These are phyloP conservation scores for Nyctibius grandis DNA, from an alignment of 2,797 vertebrate species.

Conservation along the genomic window DNA sequence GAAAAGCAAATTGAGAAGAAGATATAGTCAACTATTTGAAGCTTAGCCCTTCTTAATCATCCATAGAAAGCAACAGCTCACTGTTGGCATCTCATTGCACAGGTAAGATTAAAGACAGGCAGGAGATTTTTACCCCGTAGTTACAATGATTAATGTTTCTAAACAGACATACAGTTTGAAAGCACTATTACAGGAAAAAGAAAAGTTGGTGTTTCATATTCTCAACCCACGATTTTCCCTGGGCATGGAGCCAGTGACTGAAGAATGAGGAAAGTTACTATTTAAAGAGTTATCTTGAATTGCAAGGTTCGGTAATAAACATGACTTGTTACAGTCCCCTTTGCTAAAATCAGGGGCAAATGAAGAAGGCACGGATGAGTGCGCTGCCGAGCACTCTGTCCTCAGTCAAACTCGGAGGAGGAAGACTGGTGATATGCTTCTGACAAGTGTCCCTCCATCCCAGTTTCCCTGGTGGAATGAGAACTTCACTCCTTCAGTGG, in stretches of 20 bases:
- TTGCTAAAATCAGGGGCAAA: neutral
- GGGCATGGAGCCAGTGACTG: constrained; percentile 38
- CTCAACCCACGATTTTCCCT: constrained; percentile 50
- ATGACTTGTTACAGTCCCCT: neutral
- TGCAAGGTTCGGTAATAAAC: constrained; percentile 28
- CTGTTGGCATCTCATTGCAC: constrained; percentile 10
- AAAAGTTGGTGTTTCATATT: constrained; percentile 44
- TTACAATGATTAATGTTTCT: constrained; percentile 60
- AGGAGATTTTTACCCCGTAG: constrained; percentile 32
- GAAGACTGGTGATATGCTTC: neutral
- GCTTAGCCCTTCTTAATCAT: constrained; percentile 29
- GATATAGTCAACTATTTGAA: neutral
- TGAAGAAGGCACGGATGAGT: neutral
- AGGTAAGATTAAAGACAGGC: constrained; percentile 42
- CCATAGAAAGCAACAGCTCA: neutral
- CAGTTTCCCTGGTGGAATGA: neutral
- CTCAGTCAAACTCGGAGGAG: neutral
- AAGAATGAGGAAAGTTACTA: constrained; percentile 43
- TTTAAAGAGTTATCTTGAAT: constrained; percentile 53
- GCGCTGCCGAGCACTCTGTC: neutral
- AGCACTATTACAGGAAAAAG: constrained; percentile 34
- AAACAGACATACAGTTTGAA: constrained; percentile 59
- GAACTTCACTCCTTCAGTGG: neutral
- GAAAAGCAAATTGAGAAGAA: constrained; percentile 30
- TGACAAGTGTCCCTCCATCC: neutral